Evolutionary conservation across 2,888 invertebrate species (phyloP).

Genomic region (Nephrotoma guestfalica): DNA sequence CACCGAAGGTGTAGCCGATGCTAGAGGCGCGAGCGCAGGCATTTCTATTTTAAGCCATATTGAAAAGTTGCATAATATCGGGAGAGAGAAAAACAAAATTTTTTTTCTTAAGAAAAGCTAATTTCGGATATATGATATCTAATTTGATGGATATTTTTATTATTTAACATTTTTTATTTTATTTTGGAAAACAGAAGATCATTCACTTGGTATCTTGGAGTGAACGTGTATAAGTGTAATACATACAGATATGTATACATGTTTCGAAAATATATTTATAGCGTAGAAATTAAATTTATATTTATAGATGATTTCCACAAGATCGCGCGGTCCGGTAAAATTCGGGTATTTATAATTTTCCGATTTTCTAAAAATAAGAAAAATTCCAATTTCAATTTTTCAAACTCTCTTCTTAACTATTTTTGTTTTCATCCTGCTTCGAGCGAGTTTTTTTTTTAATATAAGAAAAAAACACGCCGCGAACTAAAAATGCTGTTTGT

Average conservation of each 20-base stretch:
- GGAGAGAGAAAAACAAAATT: background rate
- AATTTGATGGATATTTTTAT: background rate
- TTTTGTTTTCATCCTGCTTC: background rate
- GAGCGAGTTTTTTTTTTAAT: background rate
- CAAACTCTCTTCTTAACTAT: background rate
- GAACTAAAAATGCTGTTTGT: background rate
- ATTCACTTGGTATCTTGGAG: background rate
- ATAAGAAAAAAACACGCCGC: background rate
- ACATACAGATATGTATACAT: background rate
- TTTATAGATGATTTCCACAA: background rate
- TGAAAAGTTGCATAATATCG: background rate
- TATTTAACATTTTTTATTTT: background rate
- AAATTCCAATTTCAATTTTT: background rate
- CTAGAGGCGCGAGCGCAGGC: background rate
- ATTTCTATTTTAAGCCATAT: background rate
- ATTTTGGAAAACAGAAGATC: background rate
- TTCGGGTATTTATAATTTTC: background rate
- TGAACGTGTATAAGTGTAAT: background rate
- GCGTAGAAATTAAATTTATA: background rate
- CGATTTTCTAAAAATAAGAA: background rate
- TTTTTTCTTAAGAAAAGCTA: background rate
- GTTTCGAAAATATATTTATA: background rate
- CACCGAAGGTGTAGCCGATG: background rate
- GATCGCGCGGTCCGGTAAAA: background rate
- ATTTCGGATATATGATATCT: background rate